Evolutionary conservation across 1,140 invertebrate genomes (phyloP).

Genomic region (Sitodiplosis mosellana): DNA sequence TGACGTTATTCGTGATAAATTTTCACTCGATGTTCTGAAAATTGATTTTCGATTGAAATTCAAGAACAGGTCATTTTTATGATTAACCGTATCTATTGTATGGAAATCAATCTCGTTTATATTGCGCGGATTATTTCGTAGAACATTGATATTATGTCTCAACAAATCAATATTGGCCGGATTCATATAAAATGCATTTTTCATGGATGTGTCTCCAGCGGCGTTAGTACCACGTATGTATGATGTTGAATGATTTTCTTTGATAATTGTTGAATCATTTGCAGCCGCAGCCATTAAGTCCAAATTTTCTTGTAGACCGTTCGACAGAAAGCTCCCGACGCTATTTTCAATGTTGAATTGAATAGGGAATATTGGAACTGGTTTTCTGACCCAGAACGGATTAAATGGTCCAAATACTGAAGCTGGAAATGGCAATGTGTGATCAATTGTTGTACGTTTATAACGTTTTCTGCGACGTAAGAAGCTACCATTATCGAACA

Average conservation of each 20-base stretch:
- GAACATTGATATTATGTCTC: not conserved
- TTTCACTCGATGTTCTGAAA: not conserved
- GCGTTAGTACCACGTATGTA: not conserved
- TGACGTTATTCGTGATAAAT: not conserved
- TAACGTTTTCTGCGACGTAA: conserved; percentile 85
- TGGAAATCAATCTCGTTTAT: not conserved
- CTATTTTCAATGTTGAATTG: conserved; percentile 15
- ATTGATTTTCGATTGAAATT: not conserved
- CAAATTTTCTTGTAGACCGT: conserved; percentile 14
- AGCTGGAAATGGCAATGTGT: conserved; percentile 25
- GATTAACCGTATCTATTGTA: not conserved
- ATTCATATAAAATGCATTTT: not conserved
- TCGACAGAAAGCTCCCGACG: not conserved
- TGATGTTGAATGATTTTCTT: not conserved
- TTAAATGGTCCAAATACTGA: conserved; percentile 22
- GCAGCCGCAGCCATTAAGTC: conserved; percentile 11
- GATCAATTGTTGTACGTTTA: conserved; percentile 52
- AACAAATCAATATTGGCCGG: conserved; percentile 1
- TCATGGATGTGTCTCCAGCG: not conserved
- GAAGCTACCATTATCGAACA: conserved; percentile 99
- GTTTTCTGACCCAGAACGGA: conserved; percentile 29
- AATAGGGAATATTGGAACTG: conserved; percentile 29
- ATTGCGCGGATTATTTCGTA: not conserved
- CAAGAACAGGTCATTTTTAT: not conserved
- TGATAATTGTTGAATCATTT: not conserved